These are phyloP conservation scores for Microtus oregoni DNA, from an alignment of 2,113 vertebrate genomes.

Conservation along the genomic window DNA sequence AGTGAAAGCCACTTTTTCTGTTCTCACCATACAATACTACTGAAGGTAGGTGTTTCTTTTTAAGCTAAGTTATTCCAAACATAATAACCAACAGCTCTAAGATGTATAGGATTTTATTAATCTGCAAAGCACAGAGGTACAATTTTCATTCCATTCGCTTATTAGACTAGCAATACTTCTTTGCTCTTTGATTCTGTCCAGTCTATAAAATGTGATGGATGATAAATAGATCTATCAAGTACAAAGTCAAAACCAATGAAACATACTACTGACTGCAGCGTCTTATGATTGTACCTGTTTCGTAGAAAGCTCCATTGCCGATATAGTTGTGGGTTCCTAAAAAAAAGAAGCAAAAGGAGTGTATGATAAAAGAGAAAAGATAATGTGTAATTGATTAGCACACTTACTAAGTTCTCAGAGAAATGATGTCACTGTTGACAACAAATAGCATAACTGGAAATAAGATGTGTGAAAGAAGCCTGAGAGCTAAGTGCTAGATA, in stretches of 20 bases:
- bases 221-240: neutral
- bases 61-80: slow-evolving; percentile 61
- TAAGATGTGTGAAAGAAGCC: neutral
- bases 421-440: neutral
- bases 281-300: slow-evolving; percentile 92
- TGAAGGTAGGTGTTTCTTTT: slow-evolving; percentile 73
- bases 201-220: neutral
- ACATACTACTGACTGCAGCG: neutral
- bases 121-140: neutral
- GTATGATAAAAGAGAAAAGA: neutral
- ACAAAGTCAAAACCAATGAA: slow-evolving; percentile 27
- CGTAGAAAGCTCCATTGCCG: slow-evolving; percentile 97
- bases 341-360: slow-evolving; percentile 65
- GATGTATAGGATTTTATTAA: neutral
- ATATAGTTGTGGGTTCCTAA: slow-evolving; percentile 95
- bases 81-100: neutral
- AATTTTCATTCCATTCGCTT: neutral
- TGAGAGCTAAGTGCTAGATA: no score
- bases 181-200: neutral
- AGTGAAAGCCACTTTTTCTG: slow-evolving; percentile 80
- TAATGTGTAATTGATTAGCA: neutral
- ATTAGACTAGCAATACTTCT: neutral
- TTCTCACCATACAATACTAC: slow-evolving; percentile 66
- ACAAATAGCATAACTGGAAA: neutral
- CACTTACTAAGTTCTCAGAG: neutral